Percentiles rank a stretch among this genome's conserved stretches.
Evolutionary conservation across 2,888 invertebrate genomes (phyloP).

Genomic region (Scrobipalpa atriplicella): DNA sequence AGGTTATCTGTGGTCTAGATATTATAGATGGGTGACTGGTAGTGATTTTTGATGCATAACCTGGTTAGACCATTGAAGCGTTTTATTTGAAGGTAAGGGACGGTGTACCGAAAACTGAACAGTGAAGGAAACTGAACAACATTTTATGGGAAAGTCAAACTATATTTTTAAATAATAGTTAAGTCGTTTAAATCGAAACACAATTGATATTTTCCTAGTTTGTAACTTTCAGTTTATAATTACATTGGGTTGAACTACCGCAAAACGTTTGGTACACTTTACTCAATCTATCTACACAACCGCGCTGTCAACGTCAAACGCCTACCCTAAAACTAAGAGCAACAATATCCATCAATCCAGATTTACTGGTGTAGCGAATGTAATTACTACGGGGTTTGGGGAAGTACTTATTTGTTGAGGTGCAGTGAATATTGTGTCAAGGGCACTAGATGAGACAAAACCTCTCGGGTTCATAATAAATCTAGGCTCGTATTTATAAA

Average conservation of each 20-base stretch:
- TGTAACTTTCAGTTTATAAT: neutral
- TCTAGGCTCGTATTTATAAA: neutral
- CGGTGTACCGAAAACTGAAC: too few relatives aligned
- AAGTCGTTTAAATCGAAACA: neutral
- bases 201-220: neutral
- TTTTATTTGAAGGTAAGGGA: too few relatives aligned
- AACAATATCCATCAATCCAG: slow-evolving; percentile 21
- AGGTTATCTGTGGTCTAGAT: too few relatives aligned
- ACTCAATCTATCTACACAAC: slow-evolving; percentile 18
- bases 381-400: slow-evolving; percentile 13
- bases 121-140: too few relatives aligned
- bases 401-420: neutral
- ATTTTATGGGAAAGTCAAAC: too few relatives aligned
- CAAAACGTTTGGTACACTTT: slow-evolving; percentile 1
- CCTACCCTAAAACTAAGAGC: slow-evolving; percentile 11
- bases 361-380: slow-evolving; percentile 16
- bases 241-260: slow-evolving; percentile 8
- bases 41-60: too few relatives aligned
- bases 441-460: neutral
- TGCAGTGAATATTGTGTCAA: neutral
- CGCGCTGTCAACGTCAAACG: slow-evolving; percentile 10
- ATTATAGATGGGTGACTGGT: too few relatives aligned
- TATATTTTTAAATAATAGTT: too few relatives aligned
- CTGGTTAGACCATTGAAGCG: too few relatives aligned
- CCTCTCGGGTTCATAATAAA: neutral